Evolutionary conservation across 2,113 vertebrate species (phyloP).

Genomic region (Stegastes partitus): DNA sequence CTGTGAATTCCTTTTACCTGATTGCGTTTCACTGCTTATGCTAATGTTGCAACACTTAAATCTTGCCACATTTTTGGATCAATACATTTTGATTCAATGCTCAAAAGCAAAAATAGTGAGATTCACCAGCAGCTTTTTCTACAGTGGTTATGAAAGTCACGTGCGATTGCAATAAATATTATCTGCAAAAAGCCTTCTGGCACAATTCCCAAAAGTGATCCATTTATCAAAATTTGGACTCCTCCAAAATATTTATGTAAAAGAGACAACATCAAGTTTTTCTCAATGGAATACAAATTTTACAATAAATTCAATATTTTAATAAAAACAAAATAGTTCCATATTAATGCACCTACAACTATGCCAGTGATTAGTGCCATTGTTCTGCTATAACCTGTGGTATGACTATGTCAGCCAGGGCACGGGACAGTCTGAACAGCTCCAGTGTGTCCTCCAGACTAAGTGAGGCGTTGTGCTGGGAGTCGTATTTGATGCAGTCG

Average conservation of each 20-base stretch:
- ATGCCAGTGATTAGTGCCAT: neutral
- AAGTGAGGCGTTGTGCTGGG: conserved; percentile 93
- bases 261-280: neutral
- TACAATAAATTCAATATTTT: neutral
- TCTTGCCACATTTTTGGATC: too few species aligned
- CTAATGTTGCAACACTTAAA: too few species aligned
- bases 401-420: conserved; percentile 95
- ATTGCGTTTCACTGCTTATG: too few species aligned
- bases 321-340: too few species aligned
- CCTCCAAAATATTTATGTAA: neutral
- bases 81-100: too few species aligned
- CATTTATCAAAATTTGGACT: neutral
- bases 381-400: conserved; percentile 88
- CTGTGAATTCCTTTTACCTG: neutral
- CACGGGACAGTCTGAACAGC: conserved; percentile 92
- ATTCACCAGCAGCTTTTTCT: too few species aligned
- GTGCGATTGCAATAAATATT: too few species aligned
- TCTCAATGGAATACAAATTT: neutral
- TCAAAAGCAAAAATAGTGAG: too few species aligned
- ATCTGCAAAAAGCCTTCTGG: too few species aligned
- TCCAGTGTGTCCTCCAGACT: conserved; percentile 92
- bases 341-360: neutral
- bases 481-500: conserved; percentile 97
- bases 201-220: too few species aligned
- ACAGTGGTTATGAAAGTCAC: too few species aligned